Percentiles rank a stretch among this genome's conserved stretches.
phyloP scores from a whole-genome alignment of 2,888 invertebrate species.

The Aquatica leii region DNA sequence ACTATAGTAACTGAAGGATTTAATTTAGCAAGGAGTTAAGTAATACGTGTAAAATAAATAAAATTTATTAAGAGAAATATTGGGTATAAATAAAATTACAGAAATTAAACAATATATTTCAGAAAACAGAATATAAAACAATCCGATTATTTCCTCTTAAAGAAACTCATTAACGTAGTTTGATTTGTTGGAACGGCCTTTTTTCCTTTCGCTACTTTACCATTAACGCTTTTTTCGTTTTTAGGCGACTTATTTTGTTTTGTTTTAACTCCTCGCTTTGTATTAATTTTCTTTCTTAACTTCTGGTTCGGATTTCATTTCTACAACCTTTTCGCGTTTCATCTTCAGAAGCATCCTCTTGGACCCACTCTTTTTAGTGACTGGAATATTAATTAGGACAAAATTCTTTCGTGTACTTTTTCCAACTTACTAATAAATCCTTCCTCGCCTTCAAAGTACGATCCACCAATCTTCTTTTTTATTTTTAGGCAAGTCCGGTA shows the following conservation, averaged over 20 bases:
- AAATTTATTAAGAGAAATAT: too few species aligned
- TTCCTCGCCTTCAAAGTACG: conserved; percentile 68
- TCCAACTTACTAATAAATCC: conserved; percentile 61
- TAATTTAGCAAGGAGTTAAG: too few species aligned
- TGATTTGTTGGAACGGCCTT: conserved; percentile 48
- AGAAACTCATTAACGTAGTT: conserved; percentile 54
- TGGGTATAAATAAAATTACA: too few species aligned
- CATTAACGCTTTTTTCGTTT: conserved; percentile 36
- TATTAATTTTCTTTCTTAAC: conserved; percentile 13
- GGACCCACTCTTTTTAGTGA: conserved; percentile 61
- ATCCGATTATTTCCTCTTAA: conserved; percentile 43
- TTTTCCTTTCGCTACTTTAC: conserved; percentile 40
- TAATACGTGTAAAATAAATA: too few species aligned
- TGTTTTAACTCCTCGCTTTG: conserved; percentile 8
- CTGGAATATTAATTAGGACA: conserved; percentile 34
- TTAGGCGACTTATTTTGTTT: not conserved
- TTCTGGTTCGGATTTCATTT: not conserved
- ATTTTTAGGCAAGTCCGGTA: conserved; percentile 58
- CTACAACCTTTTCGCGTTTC: conserved; percentile 43
- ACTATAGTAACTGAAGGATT: too few species aligned
- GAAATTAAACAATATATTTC: too few species aligned
- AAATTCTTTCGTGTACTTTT: not conserved
- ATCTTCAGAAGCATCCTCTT: conserved; percentile 54
- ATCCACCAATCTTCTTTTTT: conserved; percentile 66
- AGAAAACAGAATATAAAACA: too few species aligned